Conservation (phyloP, 2,113 vertebrate genomes). For the Parotia lawesii region DNA sequence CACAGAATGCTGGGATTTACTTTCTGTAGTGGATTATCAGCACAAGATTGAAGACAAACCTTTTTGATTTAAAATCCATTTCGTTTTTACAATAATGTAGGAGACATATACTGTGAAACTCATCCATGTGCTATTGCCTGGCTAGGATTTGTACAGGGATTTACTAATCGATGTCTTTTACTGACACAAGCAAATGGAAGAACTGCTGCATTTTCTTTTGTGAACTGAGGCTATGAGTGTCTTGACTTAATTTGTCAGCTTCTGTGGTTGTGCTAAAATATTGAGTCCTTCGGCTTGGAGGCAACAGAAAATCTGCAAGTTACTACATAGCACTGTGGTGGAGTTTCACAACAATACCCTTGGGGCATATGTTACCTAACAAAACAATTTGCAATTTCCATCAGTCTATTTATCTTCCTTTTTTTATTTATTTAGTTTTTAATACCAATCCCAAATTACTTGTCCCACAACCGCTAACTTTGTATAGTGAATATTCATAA, state of each 20-base stretch:
- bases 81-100: not conserved
- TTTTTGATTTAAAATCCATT: not conserved
- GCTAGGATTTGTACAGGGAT: not conserved
- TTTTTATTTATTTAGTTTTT: not conserved
- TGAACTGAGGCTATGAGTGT: not conserved
- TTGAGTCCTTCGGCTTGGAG: rapidly evolving
- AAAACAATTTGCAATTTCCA: not conserved
- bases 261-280: not conserved
- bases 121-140: not conserved
- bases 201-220: not conserved
- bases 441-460: not conserved
- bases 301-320: not conserved
- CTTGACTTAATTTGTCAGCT: not conserved
- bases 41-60: not conserved
- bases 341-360: not conserved
- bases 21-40: not conserved
- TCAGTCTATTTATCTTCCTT: not conserved
- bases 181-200: not conserved
- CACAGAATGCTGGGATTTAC: not conserved
- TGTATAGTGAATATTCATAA: not conserved
- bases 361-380: not conserved
- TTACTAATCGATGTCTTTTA: not conserved
- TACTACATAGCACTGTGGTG: not conserved
- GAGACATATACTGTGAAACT: not conserved
- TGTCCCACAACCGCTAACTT: not conserved